These are phyloP conservation scores for Cosmorhoe ocellata DNA, from an alignment of 2,888 invertebrate genomes.

Conservation along the genomic window DNA sequence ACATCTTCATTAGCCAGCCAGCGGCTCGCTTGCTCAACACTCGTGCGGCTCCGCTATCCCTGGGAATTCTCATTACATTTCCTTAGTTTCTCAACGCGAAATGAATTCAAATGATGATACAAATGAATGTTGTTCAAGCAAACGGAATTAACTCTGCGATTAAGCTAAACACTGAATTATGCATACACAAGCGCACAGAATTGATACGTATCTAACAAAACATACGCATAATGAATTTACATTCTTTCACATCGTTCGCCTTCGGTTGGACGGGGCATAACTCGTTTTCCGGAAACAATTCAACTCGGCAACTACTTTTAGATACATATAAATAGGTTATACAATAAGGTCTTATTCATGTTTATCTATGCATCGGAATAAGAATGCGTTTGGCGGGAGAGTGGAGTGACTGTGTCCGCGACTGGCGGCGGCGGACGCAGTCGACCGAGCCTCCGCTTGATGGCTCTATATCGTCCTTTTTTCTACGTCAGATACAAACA, in stretches of 20 bases:
- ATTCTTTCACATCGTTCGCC: constrained; percentile 62
- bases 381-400: constrained; percentile 62
- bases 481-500: constrained; percentile 74
- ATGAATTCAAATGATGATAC: constrained; percentile 46
- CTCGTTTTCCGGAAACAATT: constrained; percentile 75
- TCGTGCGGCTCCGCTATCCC: constrained; percentile 42
- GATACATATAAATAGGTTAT: constrained; percentile 56
- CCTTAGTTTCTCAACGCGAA: constrained; percentile 46
- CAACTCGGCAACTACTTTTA: constrained; percentile 65
- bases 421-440: constrained; percentile 51
- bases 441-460: constrained; percentile 64
- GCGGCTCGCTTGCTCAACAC: constrained; percentile 70
- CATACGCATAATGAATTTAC: constrained; percentile 63
- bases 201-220: constrained; percentile 63
- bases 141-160: constrained; percentile 45
- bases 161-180: constrained; percentile 52
- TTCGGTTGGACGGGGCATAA: constrained; percentile 49
- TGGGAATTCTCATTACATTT: constrained; percentile 48
- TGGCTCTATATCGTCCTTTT: constrained; percentile 68
- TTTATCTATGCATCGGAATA: constrained; percentile 78
- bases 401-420: constrained; percentile 41
- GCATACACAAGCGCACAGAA: constrained; percentile 52
- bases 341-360: constrained; percentile 64
- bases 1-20: constrained; percentile 73
- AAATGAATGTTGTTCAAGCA: constrained; percentile 35